Evolutionary conservation across 2,888 invertebrate species (phyloP).

Genomic region (Nomada lathburiana): DNA sequence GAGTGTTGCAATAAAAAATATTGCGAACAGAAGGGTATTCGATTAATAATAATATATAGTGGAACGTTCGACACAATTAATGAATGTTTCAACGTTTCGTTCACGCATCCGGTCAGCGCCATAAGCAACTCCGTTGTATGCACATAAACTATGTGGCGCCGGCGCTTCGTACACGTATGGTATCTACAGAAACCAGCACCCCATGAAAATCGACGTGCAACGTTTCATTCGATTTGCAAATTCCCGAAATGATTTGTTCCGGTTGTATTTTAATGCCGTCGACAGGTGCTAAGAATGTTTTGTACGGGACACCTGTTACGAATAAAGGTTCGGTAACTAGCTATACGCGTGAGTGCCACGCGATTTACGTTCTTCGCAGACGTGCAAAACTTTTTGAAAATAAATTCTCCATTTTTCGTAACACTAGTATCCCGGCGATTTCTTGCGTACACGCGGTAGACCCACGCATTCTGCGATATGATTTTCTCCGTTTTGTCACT

Average conservation of each 20-base stretch:
- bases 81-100: neutral
- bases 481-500: constrained; percentile 19
- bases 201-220: neutral
- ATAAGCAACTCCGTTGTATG: neutral
- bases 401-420: neutral
- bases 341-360: too few relatives aligned
- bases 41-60: neutral
- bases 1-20: neutral
- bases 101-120: neutral
- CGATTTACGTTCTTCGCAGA: too few relatives aligned
- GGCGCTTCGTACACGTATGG: neutral
- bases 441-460: neutral
- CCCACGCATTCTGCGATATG: neutral
- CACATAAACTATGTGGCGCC: neutral
- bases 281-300: too few relatives aligned
- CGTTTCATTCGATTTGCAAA: neutral
- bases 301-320: too few relatives aligned
- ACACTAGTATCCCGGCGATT: neutral
- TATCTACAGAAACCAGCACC: neutral
- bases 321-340: too few relatives aligned
- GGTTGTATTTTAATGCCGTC: too few relatives aligned
- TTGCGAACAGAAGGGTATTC: neutral
- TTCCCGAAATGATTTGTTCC: neutral
- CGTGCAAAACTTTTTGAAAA: neutral
- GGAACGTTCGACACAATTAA: too few relatives aligned